Conservation (phyloP, 2,888 invertebrate species). For the Laspeyria flexula region DNA sequence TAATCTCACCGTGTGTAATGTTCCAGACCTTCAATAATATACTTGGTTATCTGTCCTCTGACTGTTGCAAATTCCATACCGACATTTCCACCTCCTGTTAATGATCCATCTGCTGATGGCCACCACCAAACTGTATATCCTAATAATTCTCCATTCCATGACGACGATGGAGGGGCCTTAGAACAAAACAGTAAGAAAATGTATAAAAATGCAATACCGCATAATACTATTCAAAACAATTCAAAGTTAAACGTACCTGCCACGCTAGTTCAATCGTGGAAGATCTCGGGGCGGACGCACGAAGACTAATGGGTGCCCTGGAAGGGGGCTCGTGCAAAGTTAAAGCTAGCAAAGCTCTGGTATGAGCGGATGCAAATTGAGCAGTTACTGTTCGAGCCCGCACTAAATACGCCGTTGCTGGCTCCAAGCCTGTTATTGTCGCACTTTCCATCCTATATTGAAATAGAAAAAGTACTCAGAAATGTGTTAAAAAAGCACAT, state of each 20-base stretch:
- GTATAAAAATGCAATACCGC: neutral
- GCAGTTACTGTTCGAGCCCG: conserved; percentile 77
- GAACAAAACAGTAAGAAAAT: conserved; percentile 1
- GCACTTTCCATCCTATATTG: conserved; percentile 68
- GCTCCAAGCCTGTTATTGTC: conserved; percentile 76
- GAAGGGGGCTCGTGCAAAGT: conserved; percentile 79
- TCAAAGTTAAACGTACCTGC: conserved; percentile 71
- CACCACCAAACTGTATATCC: conserved; percentile 92
- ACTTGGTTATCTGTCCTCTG: conserved; percentile 90
- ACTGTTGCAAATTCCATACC: conserved; percentile 88
- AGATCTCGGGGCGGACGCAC: conserved; percentile 72
- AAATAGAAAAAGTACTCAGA: neutral
- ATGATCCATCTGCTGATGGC: conserved; percentile 75
- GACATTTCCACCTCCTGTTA: conserved; percentile 69
- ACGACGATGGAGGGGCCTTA: conserved; percentile 88
- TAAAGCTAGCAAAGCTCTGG: conserved; percentile 73
- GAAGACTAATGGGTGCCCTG: conserved; percentile 69
- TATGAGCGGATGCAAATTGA: conserved; percentile 79
- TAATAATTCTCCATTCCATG: conserved; percentile 91
- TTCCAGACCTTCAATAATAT: conserved; percentile 89
- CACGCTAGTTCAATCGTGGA: conserved; percentile 76
- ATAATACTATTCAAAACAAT: too few species aligned
- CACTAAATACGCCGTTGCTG: conserved; percentile 78
- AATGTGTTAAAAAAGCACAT: neutral
- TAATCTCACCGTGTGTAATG: conserved; percentile 89